Evolutionary conservation across 2,797 vertebrate species (phyloP).

Genomic region (Tauraco hartlaubi): DNA sequence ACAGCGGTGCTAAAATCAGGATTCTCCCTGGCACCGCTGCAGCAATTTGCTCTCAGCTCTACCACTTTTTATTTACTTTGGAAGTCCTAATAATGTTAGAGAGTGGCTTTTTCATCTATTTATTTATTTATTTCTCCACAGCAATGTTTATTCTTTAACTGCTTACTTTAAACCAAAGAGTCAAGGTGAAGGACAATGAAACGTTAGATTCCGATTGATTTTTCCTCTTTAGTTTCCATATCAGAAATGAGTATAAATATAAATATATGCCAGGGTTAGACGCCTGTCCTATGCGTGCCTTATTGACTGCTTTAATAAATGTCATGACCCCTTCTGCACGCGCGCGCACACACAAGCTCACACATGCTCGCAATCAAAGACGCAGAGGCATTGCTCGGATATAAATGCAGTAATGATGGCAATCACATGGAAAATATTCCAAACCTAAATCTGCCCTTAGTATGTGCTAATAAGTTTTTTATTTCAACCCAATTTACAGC

Average conservation of each 20-base stretch:
- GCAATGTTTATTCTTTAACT: slow-evolving; percentile 74
- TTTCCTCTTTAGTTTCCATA: slow-evolving; percentile 63
- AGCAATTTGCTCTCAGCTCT: slow-evolving; percentile 70
- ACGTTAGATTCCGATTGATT: slow-evolving; percentile 41
- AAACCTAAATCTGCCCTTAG: slow-evolving; percentile 10
- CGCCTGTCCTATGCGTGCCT: slow-evolving; percentile 5
- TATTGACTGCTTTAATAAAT: slow-evolving; percentile 76
- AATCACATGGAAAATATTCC: slow-evolving; percentile 4
- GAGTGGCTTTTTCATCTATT: slow-evolving; percentile 67
- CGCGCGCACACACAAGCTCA: neutral
- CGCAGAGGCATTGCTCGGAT: neutral
- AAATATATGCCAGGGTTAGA: slow-evolving; percentile 67
- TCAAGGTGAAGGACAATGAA: slow-evolving; percentile 70
- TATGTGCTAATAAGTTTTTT: slow-evolving; percentile 41
- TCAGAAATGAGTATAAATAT: slow-evolving; percentile 66
- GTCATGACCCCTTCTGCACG: slow-evolving; percentile 45
- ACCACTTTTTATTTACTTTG: slow-evolving; percentile 83
- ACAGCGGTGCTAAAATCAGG: slow-evolving; percentile 80
- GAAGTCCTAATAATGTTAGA: slow-evolving; percentile 76
- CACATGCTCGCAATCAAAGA: slow-evolving; percentile 42
- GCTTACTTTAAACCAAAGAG: slow-evolving; percentile 74
- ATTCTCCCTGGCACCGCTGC: slow-evolving; percentile 69
- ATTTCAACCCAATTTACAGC: slow-evolving; percentile 19
- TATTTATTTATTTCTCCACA: slow-evolving; percentile 60
- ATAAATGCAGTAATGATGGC: neutral